Evolutionary conservation across 2,888 invertebrate genomes (phyloP).

Genomic region (Acronicta alni): DNA sequence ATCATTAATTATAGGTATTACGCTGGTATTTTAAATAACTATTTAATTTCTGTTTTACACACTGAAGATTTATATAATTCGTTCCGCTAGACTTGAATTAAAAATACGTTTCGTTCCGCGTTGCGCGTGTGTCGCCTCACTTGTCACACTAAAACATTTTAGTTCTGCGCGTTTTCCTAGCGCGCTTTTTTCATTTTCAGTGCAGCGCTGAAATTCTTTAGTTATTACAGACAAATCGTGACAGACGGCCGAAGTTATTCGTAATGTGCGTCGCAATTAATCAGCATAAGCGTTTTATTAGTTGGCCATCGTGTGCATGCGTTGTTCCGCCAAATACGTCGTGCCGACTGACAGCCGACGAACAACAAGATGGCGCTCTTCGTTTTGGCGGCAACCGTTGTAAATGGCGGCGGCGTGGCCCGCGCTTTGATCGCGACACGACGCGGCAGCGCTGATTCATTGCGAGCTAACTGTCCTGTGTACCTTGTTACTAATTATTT

Average conservation of each 20-base stretch:
- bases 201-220: conserved; percentile 52
- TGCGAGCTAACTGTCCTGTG: conserved; percentile 35
- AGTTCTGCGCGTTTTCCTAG: conserved; percentile 69
- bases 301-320: conserved; percentile 63
- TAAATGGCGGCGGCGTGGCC: conserved; percentile 75
- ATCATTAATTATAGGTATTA: conserved; percentile 42
- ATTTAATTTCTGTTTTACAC: conserved; percentile 52
- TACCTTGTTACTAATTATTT: conserved; percentile 47
- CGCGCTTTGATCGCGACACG: conserved; percentile 63
- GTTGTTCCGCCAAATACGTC: conserved; percentile 79
- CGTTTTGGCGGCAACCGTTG: conserved; percentile 55
- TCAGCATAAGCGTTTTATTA: conserved; percentile 84
- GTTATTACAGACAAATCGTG: conserved; percentile 64
- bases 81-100: conserved; percentile 63
- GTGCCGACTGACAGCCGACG: conserved; percentile 67
- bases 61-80: conserved; percentile 68
- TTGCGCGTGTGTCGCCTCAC: conserved; percentile 43
- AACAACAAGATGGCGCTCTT: conserved; percentile 55
- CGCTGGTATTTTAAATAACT: conserved; percentile 36
- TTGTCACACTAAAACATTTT: conserved; percentile 67
- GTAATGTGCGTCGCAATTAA: conserved; percentile 76
- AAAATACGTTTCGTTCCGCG: conserved; percentile 69
- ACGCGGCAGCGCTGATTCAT: conserved; percentile 50
- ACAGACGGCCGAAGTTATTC: conserved; percentile 63
- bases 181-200: conserved; percentile 62